Evolutionary conservation across 2,888 invertebrate species (phyloP), one percentile per base, ranked within the genome.

Genomic region (Neelides folsomi): DNA sequence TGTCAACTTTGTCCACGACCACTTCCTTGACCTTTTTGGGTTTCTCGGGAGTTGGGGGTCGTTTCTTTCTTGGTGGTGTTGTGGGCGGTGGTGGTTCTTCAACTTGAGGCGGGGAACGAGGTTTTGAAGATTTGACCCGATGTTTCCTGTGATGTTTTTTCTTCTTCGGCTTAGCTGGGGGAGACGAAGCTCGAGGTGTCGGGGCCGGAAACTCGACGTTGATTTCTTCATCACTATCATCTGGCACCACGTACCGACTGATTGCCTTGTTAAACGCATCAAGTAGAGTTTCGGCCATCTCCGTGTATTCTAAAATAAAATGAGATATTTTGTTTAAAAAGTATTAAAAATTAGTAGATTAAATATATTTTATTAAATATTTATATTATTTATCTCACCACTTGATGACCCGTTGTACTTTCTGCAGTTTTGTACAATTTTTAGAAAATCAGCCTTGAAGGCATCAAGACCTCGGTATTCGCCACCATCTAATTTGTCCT

Each of bases 361-460:
- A 36, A 47, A 36, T 8, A 19, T n/a, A 18, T 8, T 3, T 47
- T 15, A 19, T 13, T 34, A 15, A 39, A 4, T 9, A 46, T 34
- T 18, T 15, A 13, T 13, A 20, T 41, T 7, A 3, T 34, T 2
- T 42, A 27, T 64, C 72, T 73, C 70, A 90, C 92, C 92, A 75
- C 89, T 92, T 67, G 88, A 84, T 64, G 84, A 83, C 50, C 93
- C 93, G 74, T 93, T 93, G 70, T 92, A 94, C 49, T 87, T 76
- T 48, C 86, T 77, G 70, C 93, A 93, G 70, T 93, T 94, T 66
- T 89, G 87, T 8, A 93, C 86, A 67, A 94, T 92, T 52, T 89
- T 77, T 67, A 86, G 82, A 71, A 94, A 90, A 72, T 93, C 93
- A 8, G 80, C 80, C 68, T 83, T 82, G 69, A 90, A 88, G 73